These are phyloP conservation scores for Pyrocephalus nanus DNA, from an alignment of 2,797 vertebrate genomes.

Conservation along the genomic window DNA sequence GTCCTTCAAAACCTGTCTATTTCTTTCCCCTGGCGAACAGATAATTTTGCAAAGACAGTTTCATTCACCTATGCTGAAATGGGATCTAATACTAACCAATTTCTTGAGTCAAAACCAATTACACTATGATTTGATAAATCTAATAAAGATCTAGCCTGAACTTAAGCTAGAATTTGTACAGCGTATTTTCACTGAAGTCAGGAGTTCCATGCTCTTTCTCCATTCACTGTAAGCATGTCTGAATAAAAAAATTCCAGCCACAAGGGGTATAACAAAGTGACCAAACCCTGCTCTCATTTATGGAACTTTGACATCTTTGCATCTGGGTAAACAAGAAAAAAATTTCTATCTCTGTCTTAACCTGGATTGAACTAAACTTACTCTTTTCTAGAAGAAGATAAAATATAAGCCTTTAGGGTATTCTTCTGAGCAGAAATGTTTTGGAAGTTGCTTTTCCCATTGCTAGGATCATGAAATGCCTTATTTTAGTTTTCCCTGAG, in stretches of 20 bases:
- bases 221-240: background rate
- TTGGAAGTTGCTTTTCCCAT: background rate
- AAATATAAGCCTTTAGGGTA: background rate
- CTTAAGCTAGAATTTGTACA: background rate
- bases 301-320: background rate
- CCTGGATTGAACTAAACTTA: background rate
- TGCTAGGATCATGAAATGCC: background rate
- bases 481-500: background rate
- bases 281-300: background rate
- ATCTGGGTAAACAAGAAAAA: background rate
- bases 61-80: background rate
- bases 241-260: background rate
- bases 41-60: background rate
- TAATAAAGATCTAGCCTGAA: background rate
- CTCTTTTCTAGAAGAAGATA: background rate
- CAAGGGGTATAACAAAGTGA: background rate
- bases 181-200: background rate
- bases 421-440: background rate
- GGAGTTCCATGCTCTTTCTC: background rate
- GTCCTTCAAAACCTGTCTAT: background rate
- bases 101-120: background rate
- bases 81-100: background rate
- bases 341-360: background rate
- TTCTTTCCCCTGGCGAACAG: background rate
- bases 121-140: background rate